These are phyloP conservation scores for Heterochromis multidens DNA, from an alignment of 2,113 vertebrate genomes.

Conservation along the genomic window DNA sequence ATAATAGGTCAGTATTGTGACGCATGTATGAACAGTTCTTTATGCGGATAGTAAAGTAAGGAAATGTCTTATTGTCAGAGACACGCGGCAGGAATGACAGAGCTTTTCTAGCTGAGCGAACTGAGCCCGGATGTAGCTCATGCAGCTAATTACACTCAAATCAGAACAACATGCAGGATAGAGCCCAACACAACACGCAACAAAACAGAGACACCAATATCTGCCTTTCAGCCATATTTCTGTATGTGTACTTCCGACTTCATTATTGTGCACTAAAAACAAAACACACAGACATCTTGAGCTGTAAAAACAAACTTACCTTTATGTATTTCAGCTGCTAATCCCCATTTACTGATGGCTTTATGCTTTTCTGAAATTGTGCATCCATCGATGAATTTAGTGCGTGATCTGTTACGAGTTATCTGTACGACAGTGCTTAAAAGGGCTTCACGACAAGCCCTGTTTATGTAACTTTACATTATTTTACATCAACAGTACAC, in stretches of 20 bases:
- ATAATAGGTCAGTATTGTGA: neutral
- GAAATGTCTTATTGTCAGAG: neutral
- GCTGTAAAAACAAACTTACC: too few relatives aligned
- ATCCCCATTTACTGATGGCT: too few relatives aligned
- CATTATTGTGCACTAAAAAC: too few relatives aligned
- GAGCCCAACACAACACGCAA: neutral
- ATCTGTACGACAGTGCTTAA: neutral
- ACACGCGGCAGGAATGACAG: rapidly evolving
- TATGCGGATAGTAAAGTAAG: neutral
- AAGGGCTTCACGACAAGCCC: neutral
- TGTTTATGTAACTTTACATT: neutral
- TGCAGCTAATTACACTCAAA: neutral
- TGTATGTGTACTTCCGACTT: too few relatives aligned
- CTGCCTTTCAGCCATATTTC: too few relatives aligned
- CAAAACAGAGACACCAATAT: too few relatives aligned
- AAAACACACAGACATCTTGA: too few relatives aligned
- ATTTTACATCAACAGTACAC: neutral
- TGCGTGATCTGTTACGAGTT: neutral
- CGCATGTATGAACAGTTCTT: rapidly evolving
- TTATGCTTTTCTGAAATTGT: neutral
- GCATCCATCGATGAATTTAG: neutral
- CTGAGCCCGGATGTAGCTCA: neutral
- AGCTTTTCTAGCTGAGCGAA: neutral
- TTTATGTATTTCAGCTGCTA: too few relatives aligned
- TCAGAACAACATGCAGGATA: neutral